These are phyloP conservation scores for Benitochromis conjunctus DNA, from an alignment of 2,113 vertebrate species.

Conservation along the genomic window DNA sequence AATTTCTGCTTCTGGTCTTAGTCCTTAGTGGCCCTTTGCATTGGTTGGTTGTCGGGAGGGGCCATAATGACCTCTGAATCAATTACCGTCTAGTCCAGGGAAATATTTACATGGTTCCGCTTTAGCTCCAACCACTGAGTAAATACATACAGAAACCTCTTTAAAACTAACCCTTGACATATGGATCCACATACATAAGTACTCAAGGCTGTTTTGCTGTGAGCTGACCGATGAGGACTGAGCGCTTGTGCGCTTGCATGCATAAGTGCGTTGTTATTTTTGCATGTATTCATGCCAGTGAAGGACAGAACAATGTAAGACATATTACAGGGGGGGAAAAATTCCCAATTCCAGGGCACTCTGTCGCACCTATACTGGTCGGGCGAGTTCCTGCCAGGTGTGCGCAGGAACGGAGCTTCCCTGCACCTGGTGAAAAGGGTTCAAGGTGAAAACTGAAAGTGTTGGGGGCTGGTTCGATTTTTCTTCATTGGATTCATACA, in stretches of 20 bases:
- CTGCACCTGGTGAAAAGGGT: slow-evolving; percentile 33
- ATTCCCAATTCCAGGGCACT: not conserved
- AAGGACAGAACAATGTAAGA: not conserved
- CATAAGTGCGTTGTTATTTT: not conserved
- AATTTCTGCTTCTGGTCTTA: not conserved
- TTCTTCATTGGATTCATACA: not conserved
- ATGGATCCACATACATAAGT: not conserved
- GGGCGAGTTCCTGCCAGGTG: slow-evolving; percentile 28
- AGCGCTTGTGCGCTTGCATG: not conserved
- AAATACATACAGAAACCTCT: slow-evolving; percentile 21
- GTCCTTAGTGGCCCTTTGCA: not conserved
- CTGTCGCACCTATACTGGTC: not conserved
- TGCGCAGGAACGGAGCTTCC: not conserved
- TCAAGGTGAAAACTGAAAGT: not conserved
- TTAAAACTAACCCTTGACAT: not conserved
- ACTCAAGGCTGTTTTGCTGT: slow-evolving; percentile 4
- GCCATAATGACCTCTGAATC: not conserved
- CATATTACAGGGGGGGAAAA: not conserved
- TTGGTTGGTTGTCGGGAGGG: slow-evolving; percentile 16
- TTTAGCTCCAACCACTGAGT: not conserved
- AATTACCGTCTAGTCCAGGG: not conserved
- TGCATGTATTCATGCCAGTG: not conserved
- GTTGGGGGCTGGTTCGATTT: not conserved
- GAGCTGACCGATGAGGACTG: not conserved
- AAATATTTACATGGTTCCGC: slow-evolving; percentile 30